Evolutionary conservation across 2,888 invertebrate species (phyloP), one percentile per base, ranked within the genome.

Genomic region (Drosophila longiperda): DNA sequence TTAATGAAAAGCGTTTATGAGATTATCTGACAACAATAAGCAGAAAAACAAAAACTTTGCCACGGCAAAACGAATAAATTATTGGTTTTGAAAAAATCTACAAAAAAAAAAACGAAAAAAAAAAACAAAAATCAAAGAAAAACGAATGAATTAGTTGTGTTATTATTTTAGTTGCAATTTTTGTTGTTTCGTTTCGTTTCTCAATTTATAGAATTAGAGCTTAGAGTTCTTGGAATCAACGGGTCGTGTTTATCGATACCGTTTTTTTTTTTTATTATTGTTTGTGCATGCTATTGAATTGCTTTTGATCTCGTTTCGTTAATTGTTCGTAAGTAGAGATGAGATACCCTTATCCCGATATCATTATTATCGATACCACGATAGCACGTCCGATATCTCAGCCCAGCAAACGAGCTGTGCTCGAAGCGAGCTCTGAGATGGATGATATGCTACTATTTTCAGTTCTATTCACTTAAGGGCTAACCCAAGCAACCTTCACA

Each of bases 401-500:
- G 61, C 62, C 45, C 50, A 38, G 65, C 78, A 57, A 57, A 59
- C 79, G 83, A 86, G 86, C 86, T 86, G 86, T 86, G 83, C 86
- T 83, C 86, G 67, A 65, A 29, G 45, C 60, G 38, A 34, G 36
- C 52, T 29, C 42, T 45, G 52, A 70, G 54, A 59, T 71, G 48
- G 58, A 60, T 38, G 42, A 62, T 29, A 42, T 26, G 54, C 69
- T 9, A 15, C 48, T 23, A 69, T 33, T 71, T 75, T 77, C 80
- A 65, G 80, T 87, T 86, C 60, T 73, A 78, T 80, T 82, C 75
- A 75, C 66, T 53, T 59, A 72, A 75, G 75, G 82, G 70, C 70
- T 79, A 73, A 79, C 64, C 84, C 63, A 65, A 58, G 73, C 80
- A 82, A 88, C 91, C 92, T 91, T 91, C 91, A 89, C 91, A 92